Evolutionary conservation across 2,113 vertebrate species (phyloP).

Genomic region (Dipodomys ordii): DNA sequence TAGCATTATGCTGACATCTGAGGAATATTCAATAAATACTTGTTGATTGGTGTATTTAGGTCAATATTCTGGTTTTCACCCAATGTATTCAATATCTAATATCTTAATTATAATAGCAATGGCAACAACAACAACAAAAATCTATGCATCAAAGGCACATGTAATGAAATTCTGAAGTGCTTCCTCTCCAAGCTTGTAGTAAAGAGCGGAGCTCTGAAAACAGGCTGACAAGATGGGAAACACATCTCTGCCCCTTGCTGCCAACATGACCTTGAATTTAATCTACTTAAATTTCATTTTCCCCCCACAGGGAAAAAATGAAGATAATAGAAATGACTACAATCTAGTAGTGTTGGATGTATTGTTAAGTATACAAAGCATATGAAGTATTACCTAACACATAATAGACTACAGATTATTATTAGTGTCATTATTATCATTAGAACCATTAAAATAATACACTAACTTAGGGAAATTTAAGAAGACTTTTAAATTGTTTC

Average conservation of each 20-base stretch:
- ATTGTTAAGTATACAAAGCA: neutral
- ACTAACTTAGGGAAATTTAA: neutral
- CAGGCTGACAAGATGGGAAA: neutral
- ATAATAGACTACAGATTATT: neutral
- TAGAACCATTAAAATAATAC: neutral
- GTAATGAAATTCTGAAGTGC: neutral
- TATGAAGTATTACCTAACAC: neutral
- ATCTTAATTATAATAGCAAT: slow-evolving; percentile 25
- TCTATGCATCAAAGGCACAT: neutral
- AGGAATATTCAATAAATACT: slow-evolving; percentile 30
- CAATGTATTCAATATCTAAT: neutral
- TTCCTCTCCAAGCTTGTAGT: neutral
- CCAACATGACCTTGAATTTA: slow-evolving; percentile 37
- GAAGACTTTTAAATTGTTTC: slow-evolving; percentile 13
- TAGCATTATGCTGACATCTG: slow-evolving; percentile 37
- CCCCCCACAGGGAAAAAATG: neutral
- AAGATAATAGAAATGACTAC: slow-evolving; percentile 17
- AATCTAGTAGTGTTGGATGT: neutral
- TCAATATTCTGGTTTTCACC: neutral
- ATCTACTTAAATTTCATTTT: slow-evolving; percentile 12
- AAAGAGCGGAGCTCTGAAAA: neutral
- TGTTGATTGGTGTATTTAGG: neutral
- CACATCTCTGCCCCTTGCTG: neutral
- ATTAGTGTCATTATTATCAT: neutral
- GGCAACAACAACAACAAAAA: neutral